phyloP scores from a whole-genome alignment of 35 echinoderm and acorn worm genomes.

The Holothuria glaberrima region DNA sequence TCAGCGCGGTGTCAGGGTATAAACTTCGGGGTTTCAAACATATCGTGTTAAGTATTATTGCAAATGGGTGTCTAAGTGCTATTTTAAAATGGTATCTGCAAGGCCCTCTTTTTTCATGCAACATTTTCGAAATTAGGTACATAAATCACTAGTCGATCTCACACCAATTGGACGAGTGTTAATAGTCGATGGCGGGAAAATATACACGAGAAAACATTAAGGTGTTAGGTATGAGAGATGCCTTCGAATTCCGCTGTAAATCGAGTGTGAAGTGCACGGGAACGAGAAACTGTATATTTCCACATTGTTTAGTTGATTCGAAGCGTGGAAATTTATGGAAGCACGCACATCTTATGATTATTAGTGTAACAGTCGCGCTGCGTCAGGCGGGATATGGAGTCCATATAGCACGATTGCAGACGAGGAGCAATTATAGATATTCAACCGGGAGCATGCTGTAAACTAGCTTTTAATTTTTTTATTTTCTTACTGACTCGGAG shows the following conservation, averaged over 20 bases:
- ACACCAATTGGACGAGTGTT: conserved; percentile 44
- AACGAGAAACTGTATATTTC: conserved; percentile 46
- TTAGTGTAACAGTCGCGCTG: conserved; percentile 20
- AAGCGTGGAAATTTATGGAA: conserved; percentile 44
- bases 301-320: conserved; percentile 46
- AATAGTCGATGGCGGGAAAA: conserved; percentile 51
- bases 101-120: conserved; percentile 40
- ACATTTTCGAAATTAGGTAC: conserved; percentile 50
- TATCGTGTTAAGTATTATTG: conserved; percentile 57
- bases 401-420: background rate
- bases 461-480: conserved; percentile 38
- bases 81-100: conserved; percentile 55
- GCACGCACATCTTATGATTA: conserved; percentile 30
- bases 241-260: conserved; percentile 20
- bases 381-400: too few relatives aligned
- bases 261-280: conserved; percentile 39
- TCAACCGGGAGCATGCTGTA: conserved; percentile 19
- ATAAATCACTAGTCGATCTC: conserved; percentile 40
- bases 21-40: conserved; percentile 45
- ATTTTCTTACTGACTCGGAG: conserved; percentile 15
- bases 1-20: conserved; percentile 10
- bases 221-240: conserved; percentile 40
- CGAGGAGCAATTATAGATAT: conserved; percentile 37
- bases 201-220: conserved; percentile 52
- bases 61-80: conserved; percentile 56